A percentile compares a stretch with the other conserved stretches of the same genome.
Evolutionary conservation across 2,888 invertebrate genomes (phyloP).

Genomic region (Elegia similella): DNA sequence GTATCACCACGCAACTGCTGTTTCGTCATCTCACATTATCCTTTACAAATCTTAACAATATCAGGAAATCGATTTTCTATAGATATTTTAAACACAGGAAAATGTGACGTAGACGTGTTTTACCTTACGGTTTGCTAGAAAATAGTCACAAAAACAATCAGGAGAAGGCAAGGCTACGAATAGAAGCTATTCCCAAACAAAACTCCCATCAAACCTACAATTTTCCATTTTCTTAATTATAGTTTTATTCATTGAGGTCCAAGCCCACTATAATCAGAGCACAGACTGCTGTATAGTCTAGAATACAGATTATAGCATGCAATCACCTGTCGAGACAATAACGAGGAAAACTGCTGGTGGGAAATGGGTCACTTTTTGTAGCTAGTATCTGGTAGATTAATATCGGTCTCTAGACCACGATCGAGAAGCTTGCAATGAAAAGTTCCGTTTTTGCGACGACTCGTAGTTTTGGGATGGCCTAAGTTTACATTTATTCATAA

Average conservation of each 20-base stretch:
- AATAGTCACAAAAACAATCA: no score
- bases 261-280: neutral
- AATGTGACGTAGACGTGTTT: no score
- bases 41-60: no score
- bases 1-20: no score
- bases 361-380: conserved; percentile 66
- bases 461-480: neutral
- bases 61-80: no score
- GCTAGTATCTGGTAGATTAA: conserved; percentile 15
- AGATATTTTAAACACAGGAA: no score
- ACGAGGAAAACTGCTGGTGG: conserved; percentile 62
- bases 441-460: neutral
- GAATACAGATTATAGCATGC: conserved; percentile 7
- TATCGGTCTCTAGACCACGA: conserved; percentile 8
- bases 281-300: conserved; percentile 7
- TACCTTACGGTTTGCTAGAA: no score
- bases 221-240: neutral
- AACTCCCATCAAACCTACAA: neutral
- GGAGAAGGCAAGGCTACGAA: no score
- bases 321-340: conserved; percentile 46
- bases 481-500: no score
- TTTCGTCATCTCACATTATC: no score
- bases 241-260: neutral
- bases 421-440: neutral
- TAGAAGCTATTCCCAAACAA: no score